Evolutionary conservation across 2,888 invertebrate genomes (phyloP).

Genomic region (Venusia cambrica): DNA sequence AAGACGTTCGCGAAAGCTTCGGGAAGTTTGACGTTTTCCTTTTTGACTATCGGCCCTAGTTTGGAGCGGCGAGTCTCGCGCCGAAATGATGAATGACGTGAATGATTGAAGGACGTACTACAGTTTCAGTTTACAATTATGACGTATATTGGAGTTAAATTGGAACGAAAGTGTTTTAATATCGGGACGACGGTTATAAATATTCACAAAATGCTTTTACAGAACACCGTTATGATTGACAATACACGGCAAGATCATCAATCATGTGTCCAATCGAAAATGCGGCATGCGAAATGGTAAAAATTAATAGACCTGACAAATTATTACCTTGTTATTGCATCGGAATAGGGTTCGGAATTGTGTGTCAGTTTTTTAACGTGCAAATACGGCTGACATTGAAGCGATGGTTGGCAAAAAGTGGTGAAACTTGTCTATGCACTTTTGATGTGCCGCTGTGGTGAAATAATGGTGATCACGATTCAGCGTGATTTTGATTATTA

Average conservation of each 20-base stretch:
- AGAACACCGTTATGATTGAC: constrained; percentile 64
- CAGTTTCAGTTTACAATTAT: constrained; percentile 46
- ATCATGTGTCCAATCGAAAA: constrained; percentile 60
- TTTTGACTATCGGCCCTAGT: constrained; percentile 73
- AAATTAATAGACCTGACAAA: constrained; percentile 37
- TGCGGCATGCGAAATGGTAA: constrained; percentile 41
- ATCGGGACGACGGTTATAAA: constrained; percentile 60
- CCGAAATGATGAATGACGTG: constrained; percentile 74
- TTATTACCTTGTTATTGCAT: constrained; percentile 20
- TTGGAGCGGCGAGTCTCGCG: constrained; percentile 67
- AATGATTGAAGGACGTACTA: constrained; percentile 68
- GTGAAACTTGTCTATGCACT: constrained; percentile 67
- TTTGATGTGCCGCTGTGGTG: constrained; percentile 51
- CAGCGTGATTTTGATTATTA: constrained; percentile 44
- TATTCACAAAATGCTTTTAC: constrained; percentile 73
- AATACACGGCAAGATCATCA: constrained; percentile 65
- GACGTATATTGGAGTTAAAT: constrained; percentile 58
- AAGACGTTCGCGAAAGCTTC: constrained; percentile 70
- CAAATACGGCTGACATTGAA: constrained; percentile 21
- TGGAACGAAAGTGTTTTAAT: constrained; percentile 49
- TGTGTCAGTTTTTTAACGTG: constrained; percentile 19
- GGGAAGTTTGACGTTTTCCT: constrained; percentile 57
- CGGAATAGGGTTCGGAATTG: constrained; percentile 24
- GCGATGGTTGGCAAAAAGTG: constrained; percentile 46
- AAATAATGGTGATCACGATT: constrained; percentile 48